phyloP scores from a whole-genome alignment of 1,140 invertebrate genomes.

The Bombyx mori region DNA sequence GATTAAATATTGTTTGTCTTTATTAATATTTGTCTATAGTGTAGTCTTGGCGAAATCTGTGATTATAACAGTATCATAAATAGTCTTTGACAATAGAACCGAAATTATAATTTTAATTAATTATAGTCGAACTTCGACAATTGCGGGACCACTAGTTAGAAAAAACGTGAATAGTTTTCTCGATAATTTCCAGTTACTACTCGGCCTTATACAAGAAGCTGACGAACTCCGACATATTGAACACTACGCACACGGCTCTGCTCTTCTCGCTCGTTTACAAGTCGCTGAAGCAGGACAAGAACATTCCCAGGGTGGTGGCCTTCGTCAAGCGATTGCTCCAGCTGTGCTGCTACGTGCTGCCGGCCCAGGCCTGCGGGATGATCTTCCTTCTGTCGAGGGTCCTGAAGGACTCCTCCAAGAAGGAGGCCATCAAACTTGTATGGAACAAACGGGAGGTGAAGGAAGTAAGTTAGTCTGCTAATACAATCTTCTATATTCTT shows the following conservation, averaged over 20 bases:
- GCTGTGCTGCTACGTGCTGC: conserved; percentile 72
- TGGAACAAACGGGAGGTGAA: conserved; percentile 46
- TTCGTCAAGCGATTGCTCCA: conserved; percentile 94
- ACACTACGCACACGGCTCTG: conserved; percentile 83
- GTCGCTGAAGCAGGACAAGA: conserved; percentile 85
- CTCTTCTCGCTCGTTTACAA: conserved; percentile 92
- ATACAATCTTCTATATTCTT: not conserved
- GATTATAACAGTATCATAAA: too few relatives aligned
- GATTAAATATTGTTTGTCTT: too few relatives aligned
- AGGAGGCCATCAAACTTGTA: conserved; percentile 35
- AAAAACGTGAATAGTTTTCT: too few relatives aligned
- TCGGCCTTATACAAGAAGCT: conserved; percentile 91
- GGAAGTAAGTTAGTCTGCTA: conserved; percentile 26
- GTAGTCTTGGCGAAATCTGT: too few relatives aligned
- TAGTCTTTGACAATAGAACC: too few relatives aligned
- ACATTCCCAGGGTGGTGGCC: conserved; percentile 79
- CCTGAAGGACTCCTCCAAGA: conserved; percentile 39
- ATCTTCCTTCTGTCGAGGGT: conserved; percentile 87
- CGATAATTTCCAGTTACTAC: conserved; percentile 80
- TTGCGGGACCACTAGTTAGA: too few relatives aligned
- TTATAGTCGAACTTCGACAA: too few relatives aligned
- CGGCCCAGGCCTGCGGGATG: conserved; percentile 80
- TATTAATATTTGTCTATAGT: too few relatives aligned
- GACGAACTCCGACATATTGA: conserved; percentile 81
- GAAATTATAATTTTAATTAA: too few relatives aligned